These are phyloP conservation scores for Drosophila paramelanica DNA, from an alignment of 2,888 invertebrate species.

Conservation along the genomic window DNA sequence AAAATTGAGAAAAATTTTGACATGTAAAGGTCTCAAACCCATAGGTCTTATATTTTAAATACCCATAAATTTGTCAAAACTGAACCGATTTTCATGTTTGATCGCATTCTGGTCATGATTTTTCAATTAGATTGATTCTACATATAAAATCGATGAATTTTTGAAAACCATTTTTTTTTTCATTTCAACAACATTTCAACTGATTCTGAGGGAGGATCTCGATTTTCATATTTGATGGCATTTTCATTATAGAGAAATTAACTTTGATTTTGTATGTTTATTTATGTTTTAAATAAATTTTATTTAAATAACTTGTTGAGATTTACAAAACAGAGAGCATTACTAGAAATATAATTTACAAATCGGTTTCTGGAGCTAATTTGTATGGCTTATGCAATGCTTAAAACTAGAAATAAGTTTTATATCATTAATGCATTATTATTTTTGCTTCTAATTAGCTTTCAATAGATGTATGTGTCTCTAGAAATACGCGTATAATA, in stretches of 20 bases:
- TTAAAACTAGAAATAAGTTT: constrained; percentile 47
- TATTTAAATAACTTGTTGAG: constrained; percentile 79
- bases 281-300: constrained; percentile 75
- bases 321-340: constrained; percentile 79
- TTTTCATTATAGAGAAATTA: not conserved
- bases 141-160: too few relatives aligned
- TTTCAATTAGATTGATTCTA: too few relatives aligned
- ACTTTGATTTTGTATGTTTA: not conserved
- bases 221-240: too few relatives aligned
- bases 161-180: too few relatives aligned
- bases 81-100: too few relatives aligned
- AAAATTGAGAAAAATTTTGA: too few relatives aligned
- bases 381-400: constrained; percentile 59
- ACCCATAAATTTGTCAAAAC: too few relatives aligned
- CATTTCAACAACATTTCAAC: too few relatives aligned
- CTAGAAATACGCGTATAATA: constrained; percentile 62
- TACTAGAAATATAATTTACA: constrained; percentile 72
- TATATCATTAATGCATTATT: constrained; percentile 37
- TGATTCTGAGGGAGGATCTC: too few relatives aligned
- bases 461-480: constrained; percentile 43
- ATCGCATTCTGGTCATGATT: too few relatives aligned
- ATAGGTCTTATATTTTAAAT: too few relatives aligned
- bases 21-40: too few relatives aligned
- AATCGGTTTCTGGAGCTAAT: constrained; percentile 67
- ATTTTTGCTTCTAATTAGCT: constrained; percentile 30